Evolutionary conservation across 2,113 vertebrate species (phyloP).

Genomic region (Helogale parvula): DNA sequence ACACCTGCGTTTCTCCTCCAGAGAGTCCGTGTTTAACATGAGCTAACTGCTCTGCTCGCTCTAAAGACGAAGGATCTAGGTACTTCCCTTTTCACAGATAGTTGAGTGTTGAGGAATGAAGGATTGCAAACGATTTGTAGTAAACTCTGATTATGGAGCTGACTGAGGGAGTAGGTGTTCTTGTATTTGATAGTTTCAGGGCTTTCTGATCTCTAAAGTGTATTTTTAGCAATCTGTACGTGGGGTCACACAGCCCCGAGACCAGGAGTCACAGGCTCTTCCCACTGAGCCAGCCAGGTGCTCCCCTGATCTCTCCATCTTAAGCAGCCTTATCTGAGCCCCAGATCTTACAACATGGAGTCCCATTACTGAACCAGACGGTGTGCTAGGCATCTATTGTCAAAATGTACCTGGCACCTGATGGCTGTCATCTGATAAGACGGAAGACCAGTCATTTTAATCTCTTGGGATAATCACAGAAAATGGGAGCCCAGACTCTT

Average conservation of each 20-base stretch:
- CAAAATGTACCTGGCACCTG: background rate
- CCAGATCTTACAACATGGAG: background rate
- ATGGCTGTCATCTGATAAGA: constrained; percentile 17
- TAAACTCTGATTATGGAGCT: background rate
- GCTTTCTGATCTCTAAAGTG: background rate
- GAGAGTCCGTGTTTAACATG: background rate
- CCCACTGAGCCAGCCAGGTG: background rate
- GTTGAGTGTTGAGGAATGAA: background rate
- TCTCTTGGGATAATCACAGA: constrained; percentile 29
- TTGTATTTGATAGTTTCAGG: background rate
- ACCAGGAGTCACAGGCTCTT: background rate
- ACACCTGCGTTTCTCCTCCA: background rate
- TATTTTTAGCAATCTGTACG: background rate
- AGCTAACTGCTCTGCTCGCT: background rate
- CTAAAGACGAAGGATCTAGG: background rate
- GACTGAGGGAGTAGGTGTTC: background rate
- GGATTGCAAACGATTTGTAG: background rate
- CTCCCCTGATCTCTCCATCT: background rate
- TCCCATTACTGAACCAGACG: background rate
- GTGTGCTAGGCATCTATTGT: background rate
- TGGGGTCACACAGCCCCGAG: background rate
- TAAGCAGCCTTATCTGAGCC: background rate
- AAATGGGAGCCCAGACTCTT: background rate
- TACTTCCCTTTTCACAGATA: background rate
- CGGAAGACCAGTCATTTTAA: constrained; percentile 42